Evolutionary conservation across 2,113 vertebrate genomes (phyloP).

Genomic region (Meriones unguiculatus): DNA sequence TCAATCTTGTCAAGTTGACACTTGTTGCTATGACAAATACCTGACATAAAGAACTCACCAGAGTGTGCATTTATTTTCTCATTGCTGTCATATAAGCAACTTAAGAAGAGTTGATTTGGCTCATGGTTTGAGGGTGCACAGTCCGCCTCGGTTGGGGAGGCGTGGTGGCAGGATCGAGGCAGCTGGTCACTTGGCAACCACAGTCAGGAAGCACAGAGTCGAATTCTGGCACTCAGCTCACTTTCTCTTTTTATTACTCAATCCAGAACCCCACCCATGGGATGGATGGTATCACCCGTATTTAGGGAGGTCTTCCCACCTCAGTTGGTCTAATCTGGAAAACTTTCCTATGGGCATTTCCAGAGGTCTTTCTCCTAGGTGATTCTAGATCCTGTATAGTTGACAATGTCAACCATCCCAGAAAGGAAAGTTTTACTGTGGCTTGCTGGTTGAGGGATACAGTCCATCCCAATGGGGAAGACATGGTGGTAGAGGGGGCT

Average conservation of each 20-base stretch:
- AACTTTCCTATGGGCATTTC: background rate
- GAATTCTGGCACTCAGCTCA: background rate
- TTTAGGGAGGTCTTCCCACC: background rate
- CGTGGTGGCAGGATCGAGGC: background rate
- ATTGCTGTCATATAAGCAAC: background rate
- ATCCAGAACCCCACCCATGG: background rate
- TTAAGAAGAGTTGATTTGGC: background rate
- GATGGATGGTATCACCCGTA: too few relatives aligned
- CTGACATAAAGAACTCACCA: background rate
- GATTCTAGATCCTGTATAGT: background rate
- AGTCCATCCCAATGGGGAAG: background rate
- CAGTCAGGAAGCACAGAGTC: background rate
- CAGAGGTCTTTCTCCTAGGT: background rate
- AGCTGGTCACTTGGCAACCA: background rate
- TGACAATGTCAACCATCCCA: background rate
- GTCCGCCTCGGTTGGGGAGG: too few relatives aligned
- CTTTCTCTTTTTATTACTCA: background rate
- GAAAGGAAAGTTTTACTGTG: background rate
- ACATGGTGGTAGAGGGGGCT: background rate
- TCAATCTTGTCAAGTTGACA: background rate
- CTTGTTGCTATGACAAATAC: background rate
- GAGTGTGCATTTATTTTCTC: background rate
- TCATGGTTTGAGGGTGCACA: background rate
- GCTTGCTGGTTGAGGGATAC: background rate
- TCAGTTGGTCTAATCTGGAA: background rate